phyloP scores from a whole-genome alignment of 2,113 vertebrate species.

The Sinocyclocheilus rhinocerous region DNA sequence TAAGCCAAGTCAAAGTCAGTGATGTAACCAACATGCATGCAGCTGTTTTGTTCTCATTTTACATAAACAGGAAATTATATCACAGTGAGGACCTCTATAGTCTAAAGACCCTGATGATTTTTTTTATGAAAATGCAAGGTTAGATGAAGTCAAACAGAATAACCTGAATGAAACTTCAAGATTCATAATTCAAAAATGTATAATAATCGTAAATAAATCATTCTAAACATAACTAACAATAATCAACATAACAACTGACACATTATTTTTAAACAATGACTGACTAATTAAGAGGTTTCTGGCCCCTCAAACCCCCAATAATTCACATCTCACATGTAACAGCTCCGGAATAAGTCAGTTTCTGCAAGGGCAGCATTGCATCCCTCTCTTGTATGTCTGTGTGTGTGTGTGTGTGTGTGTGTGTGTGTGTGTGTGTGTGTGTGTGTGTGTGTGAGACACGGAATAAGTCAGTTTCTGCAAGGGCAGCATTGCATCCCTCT shows the following conservation, averaged over 20 bases:
- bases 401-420: neutral
- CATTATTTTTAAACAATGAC: neutral
- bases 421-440: neutral
- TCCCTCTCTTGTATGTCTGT: neutral
- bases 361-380: slow-evolving; percentile 10
- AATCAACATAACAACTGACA: neutral
- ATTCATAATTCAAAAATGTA: neutral
- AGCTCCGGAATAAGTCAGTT: neutral
- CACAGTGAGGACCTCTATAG: neutral
- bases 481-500: slow-evolving; percentile 10
- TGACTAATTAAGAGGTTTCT: neutral
- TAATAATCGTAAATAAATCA: neutral
- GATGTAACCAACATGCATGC: neutral
- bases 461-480: neutral
- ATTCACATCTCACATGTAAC: neutral
- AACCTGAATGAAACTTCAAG: neutral
- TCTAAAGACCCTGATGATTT: neutral
- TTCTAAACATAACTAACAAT: neutral
- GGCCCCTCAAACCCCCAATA: neutral
- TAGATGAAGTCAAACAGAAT: neutral
- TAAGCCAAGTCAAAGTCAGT: neutral
- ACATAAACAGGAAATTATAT: slow-evolving; percentile 3
- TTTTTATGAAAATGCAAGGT: neutral
- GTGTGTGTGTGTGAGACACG: neutral
- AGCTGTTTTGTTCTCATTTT: neutral